These are phyloP conservation scores for Cyclophora punctaria DNA, from an alignment of 2,888 invertebrate species.

Conservation along the genomic window DNA sequence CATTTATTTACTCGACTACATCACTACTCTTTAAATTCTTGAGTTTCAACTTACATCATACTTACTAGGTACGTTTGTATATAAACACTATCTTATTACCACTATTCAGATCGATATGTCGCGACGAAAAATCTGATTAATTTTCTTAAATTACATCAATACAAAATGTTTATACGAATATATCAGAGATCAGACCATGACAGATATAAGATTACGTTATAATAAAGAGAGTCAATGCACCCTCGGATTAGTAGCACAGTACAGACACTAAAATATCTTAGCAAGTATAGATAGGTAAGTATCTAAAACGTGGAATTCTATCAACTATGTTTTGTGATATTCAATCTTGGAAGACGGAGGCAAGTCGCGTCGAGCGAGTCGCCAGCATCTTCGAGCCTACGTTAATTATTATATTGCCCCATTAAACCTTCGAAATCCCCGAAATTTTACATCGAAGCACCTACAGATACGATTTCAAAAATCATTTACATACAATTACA, in stretches of 20 bases:
- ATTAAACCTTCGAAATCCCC: conserved; percentile 53
- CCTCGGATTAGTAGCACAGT: conserved; percentile 21
- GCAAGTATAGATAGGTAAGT: conserved; percentile 39
- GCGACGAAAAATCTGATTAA: conserved; percentile 47
- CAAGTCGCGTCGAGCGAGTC: conserved; percentile 64
- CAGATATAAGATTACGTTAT: background rate
- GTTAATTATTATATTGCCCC: conserved; percentile 45
- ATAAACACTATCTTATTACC: conserved; percentile 65
- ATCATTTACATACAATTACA: conserved; percentile 43
- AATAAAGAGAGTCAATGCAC: background rate
- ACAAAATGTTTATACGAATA: conserved; percentile 55
- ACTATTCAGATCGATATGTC: conserved; percentile 65
- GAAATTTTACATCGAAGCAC: conserved; percentile 40
- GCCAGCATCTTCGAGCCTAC: conserved; percentile 64
- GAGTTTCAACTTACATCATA: conserved; percentile 66
- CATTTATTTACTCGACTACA: conserved; percentile 67
- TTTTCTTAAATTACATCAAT: conserved; percentile 59
- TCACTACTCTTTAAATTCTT: conserved; percentile 69
- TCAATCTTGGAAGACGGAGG: conserved; percentile 62
- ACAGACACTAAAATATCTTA: conserved; percentile 47
- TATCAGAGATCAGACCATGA: conserved; percentile 57
- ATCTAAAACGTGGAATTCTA: conserved; percentile 54
- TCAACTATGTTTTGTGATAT: conserved; percentile 47
- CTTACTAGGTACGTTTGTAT: conserved; percentile 67
- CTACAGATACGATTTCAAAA: conserved; percentile 36